Percentiles rank a stretch among this genome's conserved stretches.
Conservation (phyloP, 2,797 vertebrate species). For the Enteromius radiatus region DNA sequence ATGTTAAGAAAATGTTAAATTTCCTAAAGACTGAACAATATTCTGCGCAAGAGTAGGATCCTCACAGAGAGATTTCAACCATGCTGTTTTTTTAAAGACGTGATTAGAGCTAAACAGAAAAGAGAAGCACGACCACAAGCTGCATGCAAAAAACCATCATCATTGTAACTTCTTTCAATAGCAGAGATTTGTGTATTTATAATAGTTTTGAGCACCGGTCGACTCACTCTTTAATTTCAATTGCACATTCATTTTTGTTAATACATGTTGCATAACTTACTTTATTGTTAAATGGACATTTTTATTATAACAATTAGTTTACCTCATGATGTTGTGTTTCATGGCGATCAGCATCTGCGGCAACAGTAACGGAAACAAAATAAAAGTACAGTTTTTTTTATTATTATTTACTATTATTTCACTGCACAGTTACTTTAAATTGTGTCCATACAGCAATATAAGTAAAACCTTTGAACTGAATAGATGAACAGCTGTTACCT, state of each 20-base stretch:
- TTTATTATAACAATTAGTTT: neutral
- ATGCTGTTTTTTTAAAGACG: neutral
- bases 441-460: neutral
- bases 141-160: neutral
- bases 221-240: neutral
- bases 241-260: neutral
- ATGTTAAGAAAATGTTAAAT: no score
- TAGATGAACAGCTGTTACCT: neutral
- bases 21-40: neutral
- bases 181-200: neutral
- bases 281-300: neutral
- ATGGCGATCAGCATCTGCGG: neutral
- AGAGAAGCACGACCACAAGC: neutral
- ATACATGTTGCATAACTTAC: neutral
- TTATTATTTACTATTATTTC: neutral
- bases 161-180: neutral
- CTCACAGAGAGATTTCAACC: neutral
- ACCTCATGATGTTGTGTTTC: neutral
- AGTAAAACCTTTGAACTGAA: neutral
- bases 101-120: neutral
- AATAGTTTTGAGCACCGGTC: neutral
- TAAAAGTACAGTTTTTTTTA: neutral
- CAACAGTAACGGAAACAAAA: neutral
- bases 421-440: neutral
- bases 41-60: neutral